A percentile compares a stretch with the other conserved stretches of the same genome.
These are phyloP conservation scores for Chaetogeoica ovagalla DNA, from an alignment of 2,888 invertebrate species.

Conservation along the genomic window DNA sequence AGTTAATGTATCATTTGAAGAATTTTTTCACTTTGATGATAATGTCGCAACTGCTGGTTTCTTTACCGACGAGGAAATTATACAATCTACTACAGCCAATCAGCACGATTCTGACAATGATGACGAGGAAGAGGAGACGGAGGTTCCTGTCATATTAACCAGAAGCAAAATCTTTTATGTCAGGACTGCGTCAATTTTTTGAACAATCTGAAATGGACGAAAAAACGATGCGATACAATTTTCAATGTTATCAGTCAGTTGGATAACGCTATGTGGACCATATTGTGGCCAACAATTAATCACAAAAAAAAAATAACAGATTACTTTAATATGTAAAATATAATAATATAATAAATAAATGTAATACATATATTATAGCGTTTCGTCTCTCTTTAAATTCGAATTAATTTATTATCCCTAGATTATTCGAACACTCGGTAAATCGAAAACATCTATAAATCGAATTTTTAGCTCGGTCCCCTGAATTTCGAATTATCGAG, in stretches of 20 bases:
- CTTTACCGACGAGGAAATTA: neutral
- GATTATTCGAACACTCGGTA: neutral
- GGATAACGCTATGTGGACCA: neutral
- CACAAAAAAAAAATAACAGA: neutral
- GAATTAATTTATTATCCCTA: neutral
- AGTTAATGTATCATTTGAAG: neutral
- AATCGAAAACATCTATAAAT: too few relatives aligned
- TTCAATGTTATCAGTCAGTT: too few relatives aligned
- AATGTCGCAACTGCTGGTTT: conserved; percentile 4
- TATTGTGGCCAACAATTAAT: neutral
- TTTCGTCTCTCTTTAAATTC: too few relatives aligned
- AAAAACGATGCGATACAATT: neutral
- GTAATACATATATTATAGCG: too few relatives aligned
- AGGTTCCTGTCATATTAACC: neutral
- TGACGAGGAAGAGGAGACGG: too few relatives aligned
- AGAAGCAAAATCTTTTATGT: neutral
- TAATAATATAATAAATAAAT: neutral
- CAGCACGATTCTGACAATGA: neutral
- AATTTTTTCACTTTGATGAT: conserved; percentile 5
- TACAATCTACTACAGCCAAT: conserved; percentile 4
- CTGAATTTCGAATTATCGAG: too few relatives aligned
- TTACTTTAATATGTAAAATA: neutral
- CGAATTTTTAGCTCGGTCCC: too few relatives aligned
- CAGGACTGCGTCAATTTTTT: neutral
- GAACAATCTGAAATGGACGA: neutral